These are phyloP conservation scores for Chiroxiphia lanceolata DNA, from an alignment of 2,797 vertebrate species.

Conservation along the genomic window DNA sequence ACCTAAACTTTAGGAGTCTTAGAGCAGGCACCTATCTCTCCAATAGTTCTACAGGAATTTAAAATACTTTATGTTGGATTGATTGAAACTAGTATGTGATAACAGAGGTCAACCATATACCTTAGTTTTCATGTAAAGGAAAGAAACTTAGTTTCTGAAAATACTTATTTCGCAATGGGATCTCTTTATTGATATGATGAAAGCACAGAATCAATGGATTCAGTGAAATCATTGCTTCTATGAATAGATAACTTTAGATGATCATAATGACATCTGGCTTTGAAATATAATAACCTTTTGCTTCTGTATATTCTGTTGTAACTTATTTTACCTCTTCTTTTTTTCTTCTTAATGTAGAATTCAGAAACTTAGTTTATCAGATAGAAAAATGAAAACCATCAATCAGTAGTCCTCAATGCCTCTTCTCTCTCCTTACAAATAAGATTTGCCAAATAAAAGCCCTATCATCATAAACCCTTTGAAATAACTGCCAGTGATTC, in stretches of 20 bases:
- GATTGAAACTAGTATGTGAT: not conserved
- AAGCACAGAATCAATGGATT: not conserved
- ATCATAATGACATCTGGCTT: not conserved
- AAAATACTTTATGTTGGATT: not conserved
- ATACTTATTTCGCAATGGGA: not conserved
- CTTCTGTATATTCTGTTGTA: not conserved
- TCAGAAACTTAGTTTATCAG: not conserved
- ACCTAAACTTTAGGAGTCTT: not conserved
- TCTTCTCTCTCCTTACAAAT: not conserved
- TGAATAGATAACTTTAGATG: not conserved
- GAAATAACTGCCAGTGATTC: not conserved
- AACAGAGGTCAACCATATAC: not conserved
- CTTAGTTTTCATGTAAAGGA: not conserved
- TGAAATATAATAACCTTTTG: not conserved
- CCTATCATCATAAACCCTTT: not conserved
- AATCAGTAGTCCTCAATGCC: not conserved
- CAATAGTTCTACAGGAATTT: not conserved
- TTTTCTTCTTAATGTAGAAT: not conserved
- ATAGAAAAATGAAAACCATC: not conserved
- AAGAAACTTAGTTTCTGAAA: not conserved
- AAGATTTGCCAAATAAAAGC: not conserved
- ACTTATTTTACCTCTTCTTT: not conserved
- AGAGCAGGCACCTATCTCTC: not conserved
- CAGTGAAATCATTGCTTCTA: not conserved
- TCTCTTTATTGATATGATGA: not conserved